These are phyloP conservation scores for Drosophila seguyi DNA, from an alignment of 1,140 invertebrate genomes.

Conservation along the genomic window DNA sequence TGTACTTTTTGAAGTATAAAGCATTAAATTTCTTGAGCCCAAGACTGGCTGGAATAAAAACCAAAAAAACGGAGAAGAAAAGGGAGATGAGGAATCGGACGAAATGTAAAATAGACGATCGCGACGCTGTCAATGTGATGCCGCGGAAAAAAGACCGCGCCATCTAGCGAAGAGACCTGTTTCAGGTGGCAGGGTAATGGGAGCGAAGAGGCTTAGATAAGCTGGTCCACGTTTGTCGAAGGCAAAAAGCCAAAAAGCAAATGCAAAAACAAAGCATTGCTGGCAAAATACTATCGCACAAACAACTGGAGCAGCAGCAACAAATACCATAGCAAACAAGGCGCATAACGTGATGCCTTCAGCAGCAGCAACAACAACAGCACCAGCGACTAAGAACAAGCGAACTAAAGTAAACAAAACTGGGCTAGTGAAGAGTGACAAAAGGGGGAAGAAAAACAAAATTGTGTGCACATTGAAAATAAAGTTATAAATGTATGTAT, in stretches of 20 bases:
- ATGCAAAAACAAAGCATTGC: conserved; percentile 10
- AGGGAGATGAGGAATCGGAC: background rate
- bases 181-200: background rate
- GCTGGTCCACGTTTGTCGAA: background rate
- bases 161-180: background rate
- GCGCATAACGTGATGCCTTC: conserved; percentile 3
- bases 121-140: conserved; percentile 8
- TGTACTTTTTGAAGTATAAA: background rate
- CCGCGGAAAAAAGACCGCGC: conserved; percentile 1
- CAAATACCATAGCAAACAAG: background rate
- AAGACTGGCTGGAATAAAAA: background rate
- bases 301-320: conserved; percentile 9
- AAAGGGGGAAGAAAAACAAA: background rate
- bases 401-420: conserved; percentile 3
- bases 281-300: conserved; percentile 3
- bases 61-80: background rate
- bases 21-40: background rate
- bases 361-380: background rate
- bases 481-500: background rate
- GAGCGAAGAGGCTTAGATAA: background rate
- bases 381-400: background rate
- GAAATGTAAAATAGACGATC: background rate
- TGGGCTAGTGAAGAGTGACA: background rate
- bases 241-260: background rate
- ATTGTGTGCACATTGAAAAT: conserved; percentile 10